Evolutionary conservation across 2,888 invertebrate genomes (phyloP).

Genomic region (Ophraella communa): DNA sequence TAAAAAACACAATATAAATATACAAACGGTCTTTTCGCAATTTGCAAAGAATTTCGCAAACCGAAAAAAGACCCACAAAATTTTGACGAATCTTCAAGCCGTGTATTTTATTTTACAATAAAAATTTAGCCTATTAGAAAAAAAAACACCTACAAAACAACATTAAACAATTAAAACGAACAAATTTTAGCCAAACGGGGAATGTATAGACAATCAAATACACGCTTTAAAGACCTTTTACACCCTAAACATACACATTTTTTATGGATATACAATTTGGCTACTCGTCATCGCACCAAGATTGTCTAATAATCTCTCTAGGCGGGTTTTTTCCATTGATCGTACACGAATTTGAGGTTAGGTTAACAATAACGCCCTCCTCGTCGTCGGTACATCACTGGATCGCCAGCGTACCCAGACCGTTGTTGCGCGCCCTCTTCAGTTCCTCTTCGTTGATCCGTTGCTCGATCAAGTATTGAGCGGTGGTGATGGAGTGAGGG

Average conservation of each 20-base stretch:
- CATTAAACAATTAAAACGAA: too few relatives aligned
- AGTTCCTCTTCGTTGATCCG: slow-evolving; percentile 95
- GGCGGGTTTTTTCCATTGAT: slow-evolving; percentile 19
- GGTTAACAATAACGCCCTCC: neutral
- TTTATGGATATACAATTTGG: too few relatives aligned
- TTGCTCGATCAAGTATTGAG: slow-evolving; percentile 95
- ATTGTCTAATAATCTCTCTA: neutral
- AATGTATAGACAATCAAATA: neutral
- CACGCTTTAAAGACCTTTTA: neutral
- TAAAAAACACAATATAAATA: slow-evolving; percentile 26
- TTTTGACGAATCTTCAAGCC: neutral
- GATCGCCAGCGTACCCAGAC: slow-evolving; percentile 65
- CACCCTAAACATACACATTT: neutral
- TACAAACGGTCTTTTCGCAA: neutral
- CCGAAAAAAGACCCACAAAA: neutral
- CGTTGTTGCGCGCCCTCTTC: slow-evolving; percentile 91
- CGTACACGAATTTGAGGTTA: slow-evolving; percentile 23
- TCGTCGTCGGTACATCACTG: slow-evolving; percentile 62
- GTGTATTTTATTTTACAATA: neutral
- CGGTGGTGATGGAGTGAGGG: slow-evolving; percentile 86
- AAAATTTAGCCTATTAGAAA: neutral
- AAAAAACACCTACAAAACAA: neutral
- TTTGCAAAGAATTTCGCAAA: neutral
- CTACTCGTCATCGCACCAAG: slow-evolving; percentile 6
- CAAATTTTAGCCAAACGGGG: too few relatives aligned